Conservation (phyloP, 2,797 vertebrate genomes). For the Fistularia tabacaria region DNA sequence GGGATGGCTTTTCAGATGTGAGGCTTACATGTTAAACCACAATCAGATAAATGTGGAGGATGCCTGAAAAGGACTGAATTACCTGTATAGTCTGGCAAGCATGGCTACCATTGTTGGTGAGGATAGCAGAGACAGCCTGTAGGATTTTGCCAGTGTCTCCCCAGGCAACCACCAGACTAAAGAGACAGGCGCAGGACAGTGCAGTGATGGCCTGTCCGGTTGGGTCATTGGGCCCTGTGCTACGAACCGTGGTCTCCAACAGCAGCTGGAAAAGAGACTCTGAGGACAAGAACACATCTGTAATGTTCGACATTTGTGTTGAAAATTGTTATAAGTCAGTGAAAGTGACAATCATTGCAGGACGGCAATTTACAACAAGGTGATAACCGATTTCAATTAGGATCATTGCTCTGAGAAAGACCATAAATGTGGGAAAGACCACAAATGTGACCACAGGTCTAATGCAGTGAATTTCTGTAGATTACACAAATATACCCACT, state of each 20-base stretch:
- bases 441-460: too few species aligned
- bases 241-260: constrained; percentile 95
- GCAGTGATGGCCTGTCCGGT: constrained; percentile 94
- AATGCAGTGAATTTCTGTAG: too few species aligned
- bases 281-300: constrained; percentile 31
- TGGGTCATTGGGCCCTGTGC: constrained; percentile 92
- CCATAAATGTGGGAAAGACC: too few species aligned
- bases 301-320: neutral
- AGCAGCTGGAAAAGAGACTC: constrained; percentile 96
- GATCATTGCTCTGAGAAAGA: too few species aligned
- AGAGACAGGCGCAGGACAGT: constrained; percentile 96
- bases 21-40: too few species aligned
- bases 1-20: too few species aligned
- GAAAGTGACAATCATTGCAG: neutral
- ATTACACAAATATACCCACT: neutral
- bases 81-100: constrained; percentile 98
- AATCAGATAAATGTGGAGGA: neutral
- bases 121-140: constrained; percentile 96
- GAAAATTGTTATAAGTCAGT: constrained; percentile 3
- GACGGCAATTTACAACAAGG: too few species aligned
- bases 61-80: constrained; percentile 12
- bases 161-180: constrained; percentile 97
- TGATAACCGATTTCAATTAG: too few species aligned
- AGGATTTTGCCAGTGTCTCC: constrained; percentile 96
- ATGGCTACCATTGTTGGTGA: constrained; percentile 98